Percentiles rank a stretch among this genome's conserved stretches.
These are phyloP conservation scores for Antheraea assamensis DNA, from an alignment of 2,888 invertebrate species.

Conservation along the genomic window DNA sequence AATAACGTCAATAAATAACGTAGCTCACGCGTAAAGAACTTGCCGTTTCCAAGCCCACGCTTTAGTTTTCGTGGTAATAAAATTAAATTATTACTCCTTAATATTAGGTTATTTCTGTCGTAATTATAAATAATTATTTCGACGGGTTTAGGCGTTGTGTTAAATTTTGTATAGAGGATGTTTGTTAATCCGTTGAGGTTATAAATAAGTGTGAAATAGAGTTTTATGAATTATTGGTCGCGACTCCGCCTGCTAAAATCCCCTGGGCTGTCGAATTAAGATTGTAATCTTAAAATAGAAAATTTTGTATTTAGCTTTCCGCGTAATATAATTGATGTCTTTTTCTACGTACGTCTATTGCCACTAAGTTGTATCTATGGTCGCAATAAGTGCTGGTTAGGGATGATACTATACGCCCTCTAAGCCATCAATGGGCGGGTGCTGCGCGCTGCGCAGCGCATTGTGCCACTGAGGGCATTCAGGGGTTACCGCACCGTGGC, in stretches of 20 bases:
- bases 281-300: too few relatives aligned
- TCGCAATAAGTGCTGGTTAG: too few relatives aligned
- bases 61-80: conserved; percentile 30
- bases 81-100: conserved; percentile 36
- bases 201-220: conserved; percentile 5
- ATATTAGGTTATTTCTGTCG: conserved; percentile 33
- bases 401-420: too few relatives aligned
- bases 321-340: too few relatives aligned
- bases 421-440: too few relatives aligned
- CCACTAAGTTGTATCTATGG: too few relatives aligned
- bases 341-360: too few relatives aligned
- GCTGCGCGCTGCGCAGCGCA: too few relatives aligned
- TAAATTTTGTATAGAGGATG: background rate
- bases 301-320: too few relatives aligned
- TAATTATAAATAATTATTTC: conserved; percentile 16
- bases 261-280: background rate
- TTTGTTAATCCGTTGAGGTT: background rate
- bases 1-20: conserved; percentile 20
- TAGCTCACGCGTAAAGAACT: conserved; percentile 15
- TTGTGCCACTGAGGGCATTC: too few relatives aligned
- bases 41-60: conserved; percentile 25
- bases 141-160: background rate
- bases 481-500: too few relatives aligned
- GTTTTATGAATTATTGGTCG: conserved; percentile 1
- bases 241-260: background rate